A percentile compares a stretch with the other conserved stretches of the same genome.
phyloP scores from a whole-genome alignment of 2,888 invertebrate genomes.

The Drosophila stalkeri region DNA sequence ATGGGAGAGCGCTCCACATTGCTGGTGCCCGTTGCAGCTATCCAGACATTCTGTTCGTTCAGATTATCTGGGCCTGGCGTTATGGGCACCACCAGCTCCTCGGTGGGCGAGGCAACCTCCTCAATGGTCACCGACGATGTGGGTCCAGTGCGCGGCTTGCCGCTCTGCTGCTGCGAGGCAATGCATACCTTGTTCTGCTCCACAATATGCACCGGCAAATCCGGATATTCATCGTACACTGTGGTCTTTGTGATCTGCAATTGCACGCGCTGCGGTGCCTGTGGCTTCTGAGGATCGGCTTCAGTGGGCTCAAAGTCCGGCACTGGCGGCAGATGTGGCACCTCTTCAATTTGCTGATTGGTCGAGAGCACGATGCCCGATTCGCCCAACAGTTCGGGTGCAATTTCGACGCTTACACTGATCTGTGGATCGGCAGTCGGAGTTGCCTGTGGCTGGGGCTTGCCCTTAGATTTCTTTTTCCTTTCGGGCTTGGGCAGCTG shows the following conservation, averaged over 20 bases:
- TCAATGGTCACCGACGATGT: conserved; percentile 86
- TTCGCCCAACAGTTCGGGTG: conserved; percentile 66
- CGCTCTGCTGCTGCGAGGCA: conserved; percentile 63
- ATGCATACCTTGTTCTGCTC: conserved; percentile 81
- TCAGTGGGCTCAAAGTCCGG: conserved; percentile 26
- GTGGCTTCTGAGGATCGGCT: conserved; percentile 33
- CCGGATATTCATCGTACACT: conserved; percentile 76
- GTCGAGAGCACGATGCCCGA: conserved; percentile 71
- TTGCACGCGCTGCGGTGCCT: conserved; percentile 71
- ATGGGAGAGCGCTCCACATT: conserved; percentile 50
- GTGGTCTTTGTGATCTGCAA: conserved; percentile 81
- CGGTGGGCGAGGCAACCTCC: conserved; percentile 86
- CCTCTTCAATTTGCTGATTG: conserved; percentile 59
- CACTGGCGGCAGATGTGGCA: conserved; percentile 53
- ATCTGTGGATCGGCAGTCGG: conserved; percentile 69
- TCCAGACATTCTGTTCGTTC: conserved; percentile 78
- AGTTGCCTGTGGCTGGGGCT: conserved; percentile 35
- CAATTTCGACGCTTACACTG: conserved; percentile 81
- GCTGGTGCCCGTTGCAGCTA: conserved; percentile 54
- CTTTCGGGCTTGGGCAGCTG: conserved; percentile 78
- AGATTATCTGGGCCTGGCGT: conserved; percentile 85
- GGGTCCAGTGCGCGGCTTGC: conserved; percentile 78
- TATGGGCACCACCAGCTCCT: conserved; percentile 85
- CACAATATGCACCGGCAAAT: conserved; percentile 67
- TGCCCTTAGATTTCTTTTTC: conserved; percentile 82